Base-by-base conservation (phyloP, 2,113 vertebrate genomes). In the Cebus imitator region DNA sequence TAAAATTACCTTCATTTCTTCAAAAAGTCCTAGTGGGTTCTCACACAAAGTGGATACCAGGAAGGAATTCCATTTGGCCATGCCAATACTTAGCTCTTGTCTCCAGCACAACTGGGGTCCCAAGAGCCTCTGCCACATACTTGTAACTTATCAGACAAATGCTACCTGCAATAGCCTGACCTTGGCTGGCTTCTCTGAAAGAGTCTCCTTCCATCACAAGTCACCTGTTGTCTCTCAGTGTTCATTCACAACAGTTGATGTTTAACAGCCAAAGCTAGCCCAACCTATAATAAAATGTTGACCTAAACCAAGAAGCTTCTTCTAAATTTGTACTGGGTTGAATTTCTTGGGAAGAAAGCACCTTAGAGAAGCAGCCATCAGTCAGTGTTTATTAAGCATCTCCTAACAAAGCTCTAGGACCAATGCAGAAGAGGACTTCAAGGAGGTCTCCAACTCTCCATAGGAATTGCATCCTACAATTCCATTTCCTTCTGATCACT, bases 1-100 rank as follows among this genome's bases (percentile, higher is more conserved):
- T 90, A 32, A 81, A 78, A 20, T 70, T 88, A 57, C 86, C 94
- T 84, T 88, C 75, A 78, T 90, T 92, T 96, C 80, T 87, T 72
- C 32, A 21, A 80, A 52, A 21, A 72, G 50, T 43, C 75, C 58
- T 61, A 72, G 87, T n/a, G 75, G 64, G n/a, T 91, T 79, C 30
- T 91, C 18, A 32, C 2, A 45, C 64, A 86, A 21, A 85, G 79
- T 10, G 6, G 73, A 64, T 23, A 93, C 48, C 61, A 61, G 52
- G 83, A 80, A 61, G 52, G 83, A 80, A 88, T 78, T 43, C 80
- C 32, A 40, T 40, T 11, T 30, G 92, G 8, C 8, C 61, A 20
- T 86, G 37, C 58, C 75, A 72, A 48, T 23, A n/a, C 25, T 35
- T 35, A n/a, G 2, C 8, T 25, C 45, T 87, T 87, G 45, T 76